Evolutionary conservation across 2,113 vertebrate genomes (phyloP), one percentile per base, ranked within the genome.

Genomic region (Dolichotis patagonum): DNA sequence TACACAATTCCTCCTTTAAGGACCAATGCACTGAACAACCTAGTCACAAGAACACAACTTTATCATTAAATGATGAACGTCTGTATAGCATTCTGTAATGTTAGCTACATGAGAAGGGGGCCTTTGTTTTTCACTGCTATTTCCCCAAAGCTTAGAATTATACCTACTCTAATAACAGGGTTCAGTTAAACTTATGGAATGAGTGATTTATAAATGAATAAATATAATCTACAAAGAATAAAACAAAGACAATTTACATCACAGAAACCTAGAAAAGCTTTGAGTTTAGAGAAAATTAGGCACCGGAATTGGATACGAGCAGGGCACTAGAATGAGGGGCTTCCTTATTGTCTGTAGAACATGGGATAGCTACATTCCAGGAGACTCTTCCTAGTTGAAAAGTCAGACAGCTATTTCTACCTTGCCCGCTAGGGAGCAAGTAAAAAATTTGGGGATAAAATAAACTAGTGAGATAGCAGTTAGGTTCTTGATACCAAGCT

Each of bases 191-290:
- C 49, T 75, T 82, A n/a, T 38, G 84, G 56, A 94, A 46, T 77
- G 56, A n/a, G 52, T 32, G 58, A 63, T 69, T 96, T 75, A 85
- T 88, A 81, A 85, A 85, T 89, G 83, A 85, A 60, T 54, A 41
- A 60, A 46, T 94, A 65, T 1, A 3, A 83, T 43, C 65, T n/a
- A 32, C 93, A 94, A 77, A 83, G 7, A 17, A 91, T 65, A 24
- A 95, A 83, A 63, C 5, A 14, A 95, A 56, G 35, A 9, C 6
- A 17, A 1, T 91, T 65, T 75, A 4, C 26, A 9, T 17, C 5
- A 30, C 4, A 85, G 67, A 73, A 41, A 7, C 26, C 30, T 38
- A n/a, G 65, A 78, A 67, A 86, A 88, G 2, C 43, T 81, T 78
- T 88, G 20, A 35, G 52, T 80, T 95, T 83, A 78, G 46, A 73